Evolutionary conservation across 2,113 vertebrate genomes (phyloP).

Genomic region (Mirza zaza): DNA sequence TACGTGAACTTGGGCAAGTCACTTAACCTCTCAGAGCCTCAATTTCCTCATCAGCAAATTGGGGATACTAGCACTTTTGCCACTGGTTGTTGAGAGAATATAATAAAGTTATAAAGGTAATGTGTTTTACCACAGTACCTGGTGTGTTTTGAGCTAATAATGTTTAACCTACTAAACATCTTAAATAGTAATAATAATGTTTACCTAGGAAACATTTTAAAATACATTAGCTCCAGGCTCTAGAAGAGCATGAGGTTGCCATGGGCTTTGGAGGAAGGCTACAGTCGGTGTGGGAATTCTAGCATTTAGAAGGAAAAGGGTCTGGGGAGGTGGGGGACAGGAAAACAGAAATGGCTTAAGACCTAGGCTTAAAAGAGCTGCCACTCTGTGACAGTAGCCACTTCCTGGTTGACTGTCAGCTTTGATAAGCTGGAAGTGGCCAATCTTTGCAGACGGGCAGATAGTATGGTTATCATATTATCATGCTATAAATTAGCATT

Average conservation of each 20-base stretch:
- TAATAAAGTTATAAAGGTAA: background rate
- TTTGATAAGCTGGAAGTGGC: constrained; percentile 33
- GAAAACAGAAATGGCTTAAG: background rate
- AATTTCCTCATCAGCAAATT: background rate
- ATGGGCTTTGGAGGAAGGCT: background rate
- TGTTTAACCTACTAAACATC: background rate
- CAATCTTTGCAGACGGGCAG: background rate
- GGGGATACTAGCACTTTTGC: background rate
- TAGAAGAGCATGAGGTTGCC: background rate
- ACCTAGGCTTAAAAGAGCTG: constrained; percentile 24
- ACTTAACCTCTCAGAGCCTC: background rate
- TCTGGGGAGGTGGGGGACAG: background rate
- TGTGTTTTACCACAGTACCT: background rate
- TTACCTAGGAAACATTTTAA: background rate
- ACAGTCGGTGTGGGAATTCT: background rate
- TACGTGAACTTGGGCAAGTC: background rate
- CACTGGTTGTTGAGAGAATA: background rate
- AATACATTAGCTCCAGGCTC: background rate
- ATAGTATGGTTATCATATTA: background rate
- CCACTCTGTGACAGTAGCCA: background rate
- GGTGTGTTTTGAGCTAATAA: too few species aligned
- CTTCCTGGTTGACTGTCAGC: background rate
- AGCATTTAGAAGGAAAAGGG: background rate
- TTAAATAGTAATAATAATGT: too few species aligned
- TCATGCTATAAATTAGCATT: constrained; percentile 23